Base-by-base conservation (phyloP, 2,888 invertebrate genomes). In the Pegoplata infirma region DNA sequence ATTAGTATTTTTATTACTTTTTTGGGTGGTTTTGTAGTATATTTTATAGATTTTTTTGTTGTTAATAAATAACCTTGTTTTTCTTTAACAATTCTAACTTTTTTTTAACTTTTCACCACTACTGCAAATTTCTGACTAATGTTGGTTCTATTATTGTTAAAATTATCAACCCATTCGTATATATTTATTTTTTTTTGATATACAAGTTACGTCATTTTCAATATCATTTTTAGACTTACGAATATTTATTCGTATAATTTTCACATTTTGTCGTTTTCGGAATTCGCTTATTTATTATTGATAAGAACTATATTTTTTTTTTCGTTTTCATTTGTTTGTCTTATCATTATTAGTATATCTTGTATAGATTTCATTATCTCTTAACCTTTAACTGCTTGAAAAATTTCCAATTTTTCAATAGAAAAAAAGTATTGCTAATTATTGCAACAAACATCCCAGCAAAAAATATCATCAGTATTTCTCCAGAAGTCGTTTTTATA, bases 121-220 rank as follows among this genome's bases (percentile, higher is more conserved):
- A 67, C 36, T 67, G 49, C 79, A 67, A 67, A 58, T 51, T 58
- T 63, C 71, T 72, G 63, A 79, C 79, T 76, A 76, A 69, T 64
- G 49, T 64, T n/a, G 49, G 10, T 63, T 55, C 21, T 69, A 44
- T 44, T 23, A 36, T 56, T 56, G 40, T n/a, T 25, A 44, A n/a
- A 47, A 49, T 63, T 68, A 75, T 68, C 61, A 76, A 63, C 21
- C 56, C 63, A 68, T 47, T 14, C 14, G 16, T 14, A 25, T 4
- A 10, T 28, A 32, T n/a, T 25, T n/a, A n/a, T n/a, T 64, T 56
- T 1, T 32, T 28, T 63, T 64, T 68, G 55, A 23, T 69, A 56
- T 69, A 25, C 44, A 44, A 44, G 56, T 79, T 75, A 63, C 79
- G 79, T 79, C 75, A 79, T 79, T 53, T 53, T 28, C 56, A 58